phyloP scores from a whole-genome alignment of 1,140 invertebrate genomes.

The Pomacea maculata region DNA sequence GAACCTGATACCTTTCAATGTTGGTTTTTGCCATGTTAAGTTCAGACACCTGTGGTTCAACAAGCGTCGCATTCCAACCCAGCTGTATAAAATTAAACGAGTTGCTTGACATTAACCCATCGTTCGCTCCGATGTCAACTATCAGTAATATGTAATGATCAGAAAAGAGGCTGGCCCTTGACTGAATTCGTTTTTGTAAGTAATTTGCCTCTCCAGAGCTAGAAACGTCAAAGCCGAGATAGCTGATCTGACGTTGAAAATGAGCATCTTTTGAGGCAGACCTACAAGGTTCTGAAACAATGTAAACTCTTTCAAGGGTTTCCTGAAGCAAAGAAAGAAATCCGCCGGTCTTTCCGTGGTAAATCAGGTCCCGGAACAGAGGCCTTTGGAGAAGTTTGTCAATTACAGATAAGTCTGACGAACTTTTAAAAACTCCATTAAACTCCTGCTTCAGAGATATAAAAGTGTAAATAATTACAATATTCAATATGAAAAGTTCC shows the following conservation, averaged over 20 bases:
- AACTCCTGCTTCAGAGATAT: conserved; percentile 14
- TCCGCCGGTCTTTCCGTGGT: conserved; percentile 32
- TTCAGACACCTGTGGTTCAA: conserved; percentile 48
- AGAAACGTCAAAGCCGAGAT: conserved; percentile 50
- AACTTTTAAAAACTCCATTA: conserved; percentile 16
- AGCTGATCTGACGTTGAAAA: conserved; percentile 24
- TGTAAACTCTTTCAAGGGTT: conserved; percentile 40
- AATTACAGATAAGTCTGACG: neutral
- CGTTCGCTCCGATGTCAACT: conserved; percentile 59
- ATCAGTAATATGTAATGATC: conserved; percentile 35
- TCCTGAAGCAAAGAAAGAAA: conserved; percentile 38
- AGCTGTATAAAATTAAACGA: conserved; percentile 60
- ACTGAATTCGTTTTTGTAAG: conserved; percentile 40
- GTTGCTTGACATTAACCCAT: conserved; percentile 57
- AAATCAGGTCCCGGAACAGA: conserved; percentile 4
- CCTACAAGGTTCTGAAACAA: conserved; percentile 21
- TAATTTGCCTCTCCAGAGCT: conserved; percentile 46
- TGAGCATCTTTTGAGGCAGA: neutral
- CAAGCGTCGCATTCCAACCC: conserved; percentile 55
- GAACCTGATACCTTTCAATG: conserved; percentile 35
- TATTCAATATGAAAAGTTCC: conserved; percentile 41
- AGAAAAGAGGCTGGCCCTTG: conserved; percentile 14
- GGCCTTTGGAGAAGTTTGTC: conserved; percentile 22
- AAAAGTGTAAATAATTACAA: conserved; percentile 31
- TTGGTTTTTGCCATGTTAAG: conserved; percentile 45